Base-by-base conservation (phyloP, 2,797 vertebrate species). In the Rhinophrynus dorsalis region DNA sequence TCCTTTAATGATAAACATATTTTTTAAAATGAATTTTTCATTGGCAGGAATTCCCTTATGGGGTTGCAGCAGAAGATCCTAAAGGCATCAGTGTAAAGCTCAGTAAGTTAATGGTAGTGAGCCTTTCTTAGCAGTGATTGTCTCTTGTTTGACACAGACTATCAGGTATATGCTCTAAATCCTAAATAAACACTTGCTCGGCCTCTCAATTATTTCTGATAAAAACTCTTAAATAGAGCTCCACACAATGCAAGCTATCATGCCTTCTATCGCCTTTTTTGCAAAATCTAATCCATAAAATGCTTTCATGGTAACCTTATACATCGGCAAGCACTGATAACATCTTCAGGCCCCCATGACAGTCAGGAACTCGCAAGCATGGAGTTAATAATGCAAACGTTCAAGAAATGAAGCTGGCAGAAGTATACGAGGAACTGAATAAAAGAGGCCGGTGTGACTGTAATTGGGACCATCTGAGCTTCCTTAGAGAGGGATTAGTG, bases 401-500 rank as follows among this genome's bases (percentile, higher is more conserved):
- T 91, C 88, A 90, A 92, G 90, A 90, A 90, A 87, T 77, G 79
- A 87, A 88, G 86, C 91, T 88, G 76, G 86, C 88, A 88, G 91
- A 81, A 82, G 84, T 81, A 81, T 85, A 74, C 75, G 79, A 82
- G 81, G 83, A 88, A 88, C 88, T 91, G 94, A 89, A 90, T 88
- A 82, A 89, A 90, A 90, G 90, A 86, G 92, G 89, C 90, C 91
- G 92, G 88, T 88, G 88, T 87, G 87, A 79, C 83, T 74, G 87
- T 98, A 98, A 99, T 99, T 97, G 92, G 93, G 95, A 98, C 94
- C 97, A 98, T 96, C 94, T 98, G 97, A 93, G 90, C 85, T 90
- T 94, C 87, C 90, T 92, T 86, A 92, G 92, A 92, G 86, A 90
- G 93, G 93, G 96, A 96, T 98, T 98, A 96, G 92, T 84, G 84